Conservation (phyloP, 2,888 invertebrate species). For the Rhagophthalmus giganteus region DNA sequence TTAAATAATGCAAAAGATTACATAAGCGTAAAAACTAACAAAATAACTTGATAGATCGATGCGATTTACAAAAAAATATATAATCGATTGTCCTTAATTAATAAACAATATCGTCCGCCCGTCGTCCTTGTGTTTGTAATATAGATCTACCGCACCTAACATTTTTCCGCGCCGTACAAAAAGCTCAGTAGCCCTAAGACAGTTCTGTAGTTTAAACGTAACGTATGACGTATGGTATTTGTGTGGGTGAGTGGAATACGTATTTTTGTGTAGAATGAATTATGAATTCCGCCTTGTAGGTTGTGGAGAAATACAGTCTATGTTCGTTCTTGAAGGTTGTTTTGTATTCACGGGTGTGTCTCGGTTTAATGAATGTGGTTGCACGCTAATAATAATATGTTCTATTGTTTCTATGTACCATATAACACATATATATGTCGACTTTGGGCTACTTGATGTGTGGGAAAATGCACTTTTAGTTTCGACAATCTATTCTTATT, state of each 20-base stretch:
- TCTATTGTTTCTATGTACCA: too few species aligned
- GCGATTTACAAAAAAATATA: not conserved
- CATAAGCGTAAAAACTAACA: too few species aligned
- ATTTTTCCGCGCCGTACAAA: constrained; percentile 15
- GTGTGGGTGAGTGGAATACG: constrained; percentile 32
- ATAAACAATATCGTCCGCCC: not conserved
- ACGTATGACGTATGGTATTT: constrained; percentile 28
- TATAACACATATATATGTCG: too few species aligned
- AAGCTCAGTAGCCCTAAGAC: constrained; percentile 12
- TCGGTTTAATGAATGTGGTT: too few species aligned
- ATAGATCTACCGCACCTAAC: constrained; percentile 23
- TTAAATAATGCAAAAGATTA: too few species aligned
- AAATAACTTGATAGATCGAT: too few species aligned
- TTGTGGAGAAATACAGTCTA: constrained; percentile 23
- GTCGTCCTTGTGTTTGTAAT: constrained; percentile 20
- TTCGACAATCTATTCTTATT: too few species aligned
- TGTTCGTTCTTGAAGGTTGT: constrained; percentile 21
- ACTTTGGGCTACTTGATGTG: too few species aligned
- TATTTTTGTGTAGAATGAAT: constrained; percentile 32
- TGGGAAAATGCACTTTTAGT: too few species aligned
- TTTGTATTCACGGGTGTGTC: constrained; percentile 25
- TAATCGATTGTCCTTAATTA: not conserved
- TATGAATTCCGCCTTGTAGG: constrained; percentile 32
- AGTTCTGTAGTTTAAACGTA: constrained; percentile 27
- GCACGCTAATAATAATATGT: too few species aligned